Conservation (phyloP, 2,113 vertebrate genomes). For the Myxocyprinus asiaticus region DNA sequence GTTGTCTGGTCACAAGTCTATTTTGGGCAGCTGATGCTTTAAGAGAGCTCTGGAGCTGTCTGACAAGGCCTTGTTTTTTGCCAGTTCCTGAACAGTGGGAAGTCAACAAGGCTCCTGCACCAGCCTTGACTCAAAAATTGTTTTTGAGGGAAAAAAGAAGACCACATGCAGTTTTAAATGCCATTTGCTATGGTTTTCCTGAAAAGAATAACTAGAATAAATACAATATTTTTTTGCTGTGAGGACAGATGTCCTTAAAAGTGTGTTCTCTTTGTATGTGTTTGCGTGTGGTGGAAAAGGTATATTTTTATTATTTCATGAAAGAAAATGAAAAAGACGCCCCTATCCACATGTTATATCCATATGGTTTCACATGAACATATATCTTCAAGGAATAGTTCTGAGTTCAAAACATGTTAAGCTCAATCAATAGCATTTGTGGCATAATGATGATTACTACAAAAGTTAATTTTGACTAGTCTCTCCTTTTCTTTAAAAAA, state of each 20-base stretch:
- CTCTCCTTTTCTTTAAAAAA: too few species aligned
- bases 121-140: constrained; percentile 62
- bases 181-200: constrained; percentile 9
- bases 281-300: neutral
- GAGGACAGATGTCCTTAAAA: neutral
- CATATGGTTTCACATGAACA: too few species aligned
- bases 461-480: too few species aligned
- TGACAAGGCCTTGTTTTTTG: constrained; percentile 56
- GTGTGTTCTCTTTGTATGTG: neutral
- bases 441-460: too few species aligned
- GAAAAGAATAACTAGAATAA: constrained; percentile 18
- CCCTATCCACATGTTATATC: neutral
- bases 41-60: constrained; percentile 55
- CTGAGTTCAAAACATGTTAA: too few species aligned
- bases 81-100: constrained; percentile 55
- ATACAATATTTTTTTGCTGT: neutral
- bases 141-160: constrained; percentile 48
- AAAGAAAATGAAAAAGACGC: neutral
- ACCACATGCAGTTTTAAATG: constrained; percentile 26
- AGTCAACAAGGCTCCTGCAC: constrained; percentile 48
- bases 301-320: neutral
- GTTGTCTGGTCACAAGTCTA: constrained; percentile 67
- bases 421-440: too few species aligned
- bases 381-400: too few species aligned
- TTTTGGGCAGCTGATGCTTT: constrained; percentile 68